Conservation (phyloP, 2,888 invertebrate genomes). For the Raillietiella orientalis region DNA sequence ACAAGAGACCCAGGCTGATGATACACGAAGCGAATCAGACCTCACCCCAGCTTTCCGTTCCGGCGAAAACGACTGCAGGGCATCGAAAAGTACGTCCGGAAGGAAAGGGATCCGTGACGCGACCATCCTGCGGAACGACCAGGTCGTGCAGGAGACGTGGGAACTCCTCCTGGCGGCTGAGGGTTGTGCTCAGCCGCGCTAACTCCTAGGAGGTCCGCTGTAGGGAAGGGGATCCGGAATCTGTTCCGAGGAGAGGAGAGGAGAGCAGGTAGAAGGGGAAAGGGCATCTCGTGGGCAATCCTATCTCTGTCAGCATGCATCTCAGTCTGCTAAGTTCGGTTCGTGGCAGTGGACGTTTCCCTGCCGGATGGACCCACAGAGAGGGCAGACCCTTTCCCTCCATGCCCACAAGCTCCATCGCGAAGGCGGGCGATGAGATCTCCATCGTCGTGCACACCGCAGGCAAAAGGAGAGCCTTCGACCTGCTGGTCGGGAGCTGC, state of each 20-base stretch:
- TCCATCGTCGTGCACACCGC: constrained; percentile 8
- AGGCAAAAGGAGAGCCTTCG: constrained; percentile 7
- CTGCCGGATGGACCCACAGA: constrained; percentile 9
- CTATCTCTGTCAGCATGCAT: constrained; percentile 8
- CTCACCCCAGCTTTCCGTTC: constrained; percentile 8
- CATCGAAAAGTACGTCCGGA: constrained; percentile 6
- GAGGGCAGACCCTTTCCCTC: constrained; percentile 8
- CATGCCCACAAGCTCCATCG: constrained; percentile 7
- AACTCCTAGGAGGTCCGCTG: too few species aligned
- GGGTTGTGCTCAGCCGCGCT: too few species aligned
- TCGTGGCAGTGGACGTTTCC: constrained; percentile 8
- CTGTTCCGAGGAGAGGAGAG: constrained; percentile 8
- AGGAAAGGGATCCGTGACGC: constrained; percentile 8
- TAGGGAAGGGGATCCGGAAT: too few species aligned
- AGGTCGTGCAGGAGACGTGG: constrained; percentile 9
- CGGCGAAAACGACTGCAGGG: constrained; percentile 9
- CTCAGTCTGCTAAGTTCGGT: constrained; percentile 8
- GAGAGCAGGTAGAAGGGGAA: constrained; percentile 7
- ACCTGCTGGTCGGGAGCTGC: constrained; percentile 8
- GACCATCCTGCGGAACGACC: constrained; percentile 9
- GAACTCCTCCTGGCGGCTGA: too few species aligned
- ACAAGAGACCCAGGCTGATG: neutral
- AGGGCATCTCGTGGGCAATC: constrained; percentile 9
- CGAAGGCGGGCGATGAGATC: constrained; percentile 8
- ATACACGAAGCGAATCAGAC: constrained; percentile 3